phyloP scores from a whole-genome alignment of 2,113 vertebrate species.

The Cichladusa arquata region DNA sequence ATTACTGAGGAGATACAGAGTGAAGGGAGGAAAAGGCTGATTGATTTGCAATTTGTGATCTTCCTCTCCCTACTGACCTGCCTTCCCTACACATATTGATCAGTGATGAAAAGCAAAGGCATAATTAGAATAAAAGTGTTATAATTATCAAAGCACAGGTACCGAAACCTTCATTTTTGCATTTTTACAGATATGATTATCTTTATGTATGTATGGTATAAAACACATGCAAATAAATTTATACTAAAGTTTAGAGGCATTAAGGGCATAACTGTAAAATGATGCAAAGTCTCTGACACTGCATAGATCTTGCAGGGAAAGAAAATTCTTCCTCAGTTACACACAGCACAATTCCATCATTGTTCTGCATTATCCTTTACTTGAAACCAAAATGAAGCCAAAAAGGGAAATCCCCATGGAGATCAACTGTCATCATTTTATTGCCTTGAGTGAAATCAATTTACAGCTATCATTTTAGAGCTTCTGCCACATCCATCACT shows the following conservation, averaged over 20 bases:
- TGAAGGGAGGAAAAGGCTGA: neutral
- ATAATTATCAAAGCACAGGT: neutral
- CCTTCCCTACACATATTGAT: neutral
- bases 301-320: neutral
- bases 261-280: neutral
- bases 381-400: neutral
- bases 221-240: neutral
- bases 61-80: neutral
- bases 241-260: neutral
- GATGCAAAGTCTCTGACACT: neutral
- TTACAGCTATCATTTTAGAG: neutral
- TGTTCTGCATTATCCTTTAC: neutral
- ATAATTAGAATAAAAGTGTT: neutral
- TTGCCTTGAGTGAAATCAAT: neutral
- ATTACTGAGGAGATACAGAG: neutral
- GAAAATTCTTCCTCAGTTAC: neutral
- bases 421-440: neutral
- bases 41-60: neutral
- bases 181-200: neutral
- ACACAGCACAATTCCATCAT: neutral
- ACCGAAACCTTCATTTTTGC: neutral
- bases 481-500: fast-evolving
- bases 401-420: neutral
- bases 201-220: neutral
- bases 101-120: neutral